Percentiles rank a stretch among this genome's conserved stretches.
These are phyloP conservation scores for Rhynchophorus ferrugineus DNA, from an alignment of 1,140 invertebrate species.

Conservation along the genomic window DNA sequence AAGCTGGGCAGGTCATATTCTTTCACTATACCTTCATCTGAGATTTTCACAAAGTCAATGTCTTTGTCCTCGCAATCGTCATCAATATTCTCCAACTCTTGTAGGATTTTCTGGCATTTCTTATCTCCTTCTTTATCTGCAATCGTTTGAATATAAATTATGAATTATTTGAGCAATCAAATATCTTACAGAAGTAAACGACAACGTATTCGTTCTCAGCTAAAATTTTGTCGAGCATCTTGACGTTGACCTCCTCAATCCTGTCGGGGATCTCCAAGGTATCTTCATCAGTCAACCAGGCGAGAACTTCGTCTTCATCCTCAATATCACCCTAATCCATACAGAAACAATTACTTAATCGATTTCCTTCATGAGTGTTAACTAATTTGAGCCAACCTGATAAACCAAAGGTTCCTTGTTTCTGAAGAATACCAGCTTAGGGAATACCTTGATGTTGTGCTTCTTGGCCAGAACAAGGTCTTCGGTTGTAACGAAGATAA, in stretches of 20 bases:
- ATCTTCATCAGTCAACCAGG: constrained; percentile 87
- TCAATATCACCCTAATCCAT: constrained; percentile 63
- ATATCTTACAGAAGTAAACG: constrained; percentile 76
- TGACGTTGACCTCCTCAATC: constrained; percentile 88
- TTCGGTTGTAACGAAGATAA: constrained; percentile 89
- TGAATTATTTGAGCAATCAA: not conserved
- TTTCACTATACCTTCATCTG: constrained; percentile 78
- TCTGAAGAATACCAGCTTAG: constrained; percentile 81
- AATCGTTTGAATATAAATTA: constrained; percentile 24
- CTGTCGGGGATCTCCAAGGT: constrained; percentile 85
- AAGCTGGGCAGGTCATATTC: constrained; percentile 80
- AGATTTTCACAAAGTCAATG: constrained; percentile 90
- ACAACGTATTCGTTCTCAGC: constrained; percentile 82
- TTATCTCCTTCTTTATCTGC: constrained; percentile 83
- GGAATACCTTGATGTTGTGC: constrained; percentile 76
- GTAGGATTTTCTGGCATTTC: constrained; percentile 80
- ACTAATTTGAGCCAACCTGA: constrained; percentile 3
- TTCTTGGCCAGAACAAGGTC: constrained; percentile 75
- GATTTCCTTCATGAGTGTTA: not conserved
- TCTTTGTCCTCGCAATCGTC: constrained; percentile 88
- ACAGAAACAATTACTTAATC: not conserved
- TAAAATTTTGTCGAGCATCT: constrained; percentile 86
- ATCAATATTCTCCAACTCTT: constrained; percentile 89
- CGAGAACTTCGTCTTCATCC: constrained; percentile 83
- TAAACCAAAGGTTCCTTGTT: constrained; percentile 74